These are phyloP conservation scores for Phaetusa simplex DNA, from an alignment of 2,113 vertebrate genomes.

Conservation along the genomic window DNA sequence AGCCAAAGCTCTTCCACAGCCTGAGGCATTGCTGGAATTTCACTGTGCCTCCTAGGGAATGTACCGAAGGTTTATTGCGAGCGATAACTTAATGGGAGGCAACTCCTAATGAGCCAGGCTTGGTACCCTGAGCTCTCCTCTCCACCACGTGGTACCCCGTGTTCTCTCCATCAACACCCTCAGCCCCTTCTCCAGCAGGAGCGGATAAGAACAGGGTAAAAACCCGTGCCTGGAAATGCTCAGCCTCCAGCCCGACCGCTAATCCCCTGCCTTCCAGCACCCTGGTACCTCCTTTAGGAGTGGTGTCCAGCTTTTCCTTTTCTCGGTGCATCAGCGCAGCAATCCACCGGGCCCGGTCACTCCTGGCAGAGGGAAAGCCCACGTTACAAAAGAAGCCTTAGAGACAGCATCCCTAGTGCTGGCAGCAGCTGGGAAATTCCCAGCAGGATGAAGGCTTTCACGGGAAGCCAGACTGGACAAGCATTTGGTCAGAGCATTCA, in stretches of 20 bases:
- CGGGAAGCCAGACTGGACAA: background rate
- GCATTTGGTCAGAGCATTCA: background rate
- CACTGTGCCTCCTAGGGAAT: background rate
- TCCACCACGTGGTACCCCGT: too few relatives aligned
- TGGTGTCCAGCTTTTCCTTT: background rate
- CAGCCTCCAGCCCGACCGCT: background rate
- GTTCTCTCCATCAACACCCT: background rate
- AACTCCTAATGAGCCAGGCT: background rate
- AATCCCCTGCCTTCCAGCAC: background rate
- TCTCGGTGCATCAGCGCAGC: slow-evolving; percentile 78
- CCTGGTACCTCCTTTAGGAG: slow-evolving; percentile 78
- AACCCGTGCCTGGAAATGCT: background rate
- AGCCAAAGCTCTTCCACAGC: background rate
- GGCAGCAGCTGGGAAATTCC: background rate
- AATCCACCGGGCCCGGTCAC: slow-evolving; percentile 90
- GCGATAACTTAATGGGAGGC: background rate
- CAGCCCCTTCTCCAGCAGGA: background rate
- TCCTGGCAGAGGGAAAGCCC: slow-evolving; percentile 71
- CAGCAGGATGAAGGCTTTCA: background rate
- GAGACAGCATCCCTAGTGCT: rapidly evolving
- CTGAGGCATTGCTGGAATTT: background rate
- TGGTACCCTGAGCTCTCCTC: rapidly evolving
- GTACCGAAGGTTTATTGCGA: background rate
- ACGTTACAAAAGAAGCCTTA: rapidly evolving
- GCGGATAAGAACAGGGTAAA: background rate